Evolutionary conservation across 53 echinoderm and acorn worm species (phyloP).

Genomic region (Astropecten irregularis): DNA sequence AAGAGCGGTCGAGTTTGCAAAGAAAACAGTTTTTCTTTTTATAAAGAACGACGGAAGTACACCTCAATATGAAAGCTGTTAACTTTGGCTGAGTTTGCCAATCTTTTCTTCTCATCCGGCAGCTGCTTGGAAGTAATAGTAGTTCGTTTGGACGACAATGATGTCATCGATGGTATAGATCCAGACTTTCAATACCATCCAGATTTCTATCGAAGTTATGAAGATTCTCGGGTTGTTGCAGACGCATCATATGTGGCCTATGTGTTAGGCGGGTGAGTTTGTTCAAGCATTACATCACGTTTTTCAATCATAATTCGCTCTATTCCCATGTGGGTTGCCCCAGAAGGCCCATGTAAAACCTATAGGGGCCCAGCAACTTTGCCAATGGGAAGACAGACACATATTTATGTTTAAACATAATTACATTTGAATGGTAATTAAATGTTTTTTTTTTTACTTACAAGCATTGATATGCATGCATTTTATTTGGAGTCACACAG

Average conservation of each 20-base stretch:
- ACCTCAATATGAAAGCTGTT: no score
- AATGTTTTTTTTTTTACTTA: not conserved
- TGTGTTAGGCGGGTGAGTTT: not conserved
- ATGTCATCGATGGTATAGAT: not conserved
- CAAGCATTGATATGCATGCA: not conserved
- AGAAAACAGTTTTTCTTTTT: no score
- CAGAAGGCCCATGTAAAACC: no score
- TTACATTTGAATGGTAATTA: not conserved
- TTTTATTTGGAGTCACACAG: not conserved
- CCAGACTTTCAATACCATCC: not conserved
- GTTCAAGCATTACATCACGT: no score
- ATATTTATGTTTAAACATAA: not conserved
- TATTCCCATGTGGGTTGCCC: no score
- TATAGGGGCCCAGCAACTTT: no score
- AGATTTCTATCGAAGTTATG: not conserved
- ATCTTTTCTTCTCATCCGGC: no score
- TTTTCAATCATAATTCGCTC: no score
- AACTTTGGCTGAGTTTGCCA: no score
- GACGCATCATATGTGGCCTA: not conserved
- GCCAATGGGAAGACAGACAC: no score
- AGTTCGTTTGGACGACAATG: not conserved
- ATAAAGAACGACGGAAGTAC: no score
- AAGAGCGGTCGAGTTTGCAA: no score
- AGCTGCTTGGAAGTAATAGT: slow-evolving; percentile 3
- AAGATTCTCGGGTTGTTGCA: not conserved